Evolutionary conservation across 2,113 vertebrate species (phyloP).

Genomic region (Mungos mungo): DNA sequence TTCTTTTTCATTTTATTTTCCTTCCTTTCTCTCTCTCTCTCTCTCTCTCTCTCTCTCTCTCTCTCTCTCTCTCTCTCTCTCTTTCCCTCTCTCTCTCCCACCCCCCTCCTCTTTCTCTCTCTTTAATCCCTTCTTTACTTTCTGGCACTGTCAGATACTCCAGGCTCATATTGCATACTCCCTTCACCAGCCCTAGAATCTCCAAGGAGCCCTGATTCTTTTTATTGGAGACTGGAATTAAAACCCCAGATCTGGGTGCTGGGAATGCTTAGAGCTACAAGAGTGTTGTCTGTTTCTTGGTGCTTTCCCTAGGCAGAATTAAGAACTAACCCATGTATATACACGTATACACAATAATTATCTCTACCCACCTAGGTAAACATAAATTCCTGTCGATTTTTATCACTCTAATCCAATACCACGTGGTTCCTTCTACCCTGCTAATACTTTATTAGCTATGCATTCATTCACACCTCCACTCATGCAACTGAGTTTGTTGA

Average conservation of each 20-base stretch:
- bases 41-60: neutral
- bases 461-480: neutral
- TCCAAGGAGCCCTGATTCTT: neutral
- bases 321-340: neutral
- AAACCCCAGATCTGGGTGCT: neutral
- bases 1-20: too few relatives aligned
- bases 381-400: neutral
- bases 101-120: neutral
- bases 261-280: neutral
- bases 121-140: neutral
- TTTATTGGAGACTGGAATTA: neutral
- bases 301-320: neutral
- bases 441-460: neutral
- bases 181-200: neutral
- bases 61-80: neutral
- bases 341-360: neutral
- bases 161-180: neutral
- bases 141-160: neutral
- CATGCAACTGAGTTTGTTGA: neutral
- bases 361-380: neutral
- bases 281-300: neutral
- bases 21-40: neutral
- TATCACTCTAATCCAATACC: neutral
- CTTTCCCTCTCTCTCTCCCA: neutral
- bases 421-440: neutral